Base-by-base conservation (phyloP, 2,888 invertebrate species). In the Tridacna crocea region DNA sequence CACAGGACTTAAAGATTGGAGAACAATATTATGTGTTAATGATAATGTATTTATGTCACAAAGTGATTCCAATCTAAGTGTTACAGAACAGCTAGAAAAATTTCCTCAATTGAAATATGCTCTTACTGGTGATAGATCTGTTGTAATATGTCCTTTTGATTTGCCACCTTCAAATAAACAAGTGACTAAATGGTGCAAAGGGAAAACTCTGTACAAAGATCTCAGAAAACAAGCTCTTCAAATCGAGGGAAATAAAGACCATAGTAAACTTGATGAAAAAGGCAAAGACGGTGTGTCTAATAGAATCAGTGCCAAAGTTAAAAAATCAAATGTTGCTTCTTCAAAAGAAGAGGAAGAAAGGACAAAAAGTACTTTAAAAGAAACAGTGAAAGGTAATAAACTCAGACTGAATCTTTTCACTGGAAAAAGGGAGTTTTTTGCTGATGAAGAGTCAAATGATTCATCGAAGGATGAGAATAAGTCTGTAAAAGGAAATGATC, bases 141-240 rank as follows among this genome's bases (percentile, higher is more conserved):
- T 90, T 27, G 87, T 90, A 24, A 87, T 92, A n/a, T 87, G 90
- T 55, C 93, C 93, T 24, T 90, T 91, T 83, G 78, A 72, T 46
- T 84, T 80, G 24, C 90, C 92, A 22, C 92, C 92, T 26, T 72
- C 77, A 11, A 72, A 58, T 26, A 79, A 80, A 61, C 68, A 58
- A 68, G 91, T 92, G 15, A 51, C 77, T 24, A 75, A 77, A 48
- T 92, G 91, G 90, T 75, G 75, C 26, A 79, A 87, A 63, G 85
- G 80, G 15, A 84, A 80, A 78, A 74, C 80, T 75, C 46, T 80
- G 22, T 83, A 80, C 65, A 79, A 83, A 74, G 61, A 79, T 27
- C 22, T 72, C 36, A 85, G 79, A 83, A 79, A 73, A 19, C 75
- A 77, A 76, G 79, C 72, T 68, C 22, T 65, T 47, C 78, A 78